Conservation (phyloP, 2,797 vertebrate genomes). For the Mus spretus region DNA sequence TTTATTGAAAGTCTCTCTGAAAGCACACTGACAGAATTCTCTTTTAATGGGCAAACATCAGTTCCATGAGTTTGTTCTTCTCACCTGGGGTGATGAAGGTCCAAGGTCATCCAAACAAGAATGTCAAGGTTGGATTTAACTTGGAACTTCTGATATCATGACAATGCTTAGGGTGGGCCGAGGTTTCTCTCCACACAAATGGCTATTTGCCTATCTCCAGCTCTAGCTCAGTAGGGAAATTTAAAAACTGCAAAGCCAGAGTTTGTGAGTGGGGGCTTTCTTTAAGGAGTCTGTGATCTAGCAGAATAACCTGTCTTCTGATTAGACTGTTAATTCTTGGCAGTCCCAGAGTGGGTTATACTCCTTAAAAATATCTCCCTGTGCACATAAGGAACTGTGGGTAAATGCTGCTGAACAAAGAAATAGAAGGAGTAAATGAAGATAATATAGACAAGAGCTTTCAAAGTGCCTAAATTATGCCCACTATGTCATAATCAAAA, state of each 20-base stretch:
- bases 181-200: neutral
- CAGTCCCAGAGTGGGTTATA: neutral
- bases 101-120: neutral
- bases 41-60: neutral
- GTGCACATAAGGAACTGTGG: neutral
- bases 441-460: slow-evolving; percentile 31
- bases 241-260: neutral
- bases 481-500: slow-evolving; percentile 47
- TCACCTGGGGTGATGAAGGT: neutral
- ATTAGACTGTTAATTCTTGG: neutral
- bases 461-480: slow-evolving; percentile 20
- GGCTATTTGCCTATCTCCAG: neutral
- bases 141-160: neutral
- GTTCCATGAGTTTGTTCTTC: neutral
- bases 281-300: neutral
- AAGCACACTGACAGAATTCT: neutral
- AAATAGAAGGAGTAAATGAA: slow-evolving; percentile 56
- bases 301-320: neutral
- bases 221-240: neutral
- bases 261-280: neutral
- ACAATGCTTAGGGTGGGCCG: neutral
- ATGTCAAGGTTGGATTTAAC: neutral
- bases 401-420: slow-evolving; percentile 39
- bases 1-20: neutral
- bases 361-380: slow-evolving; percentile 21